Conservation (phyloP, 2,888 invertebrate species). For the Clanis bilineata region DNA sequence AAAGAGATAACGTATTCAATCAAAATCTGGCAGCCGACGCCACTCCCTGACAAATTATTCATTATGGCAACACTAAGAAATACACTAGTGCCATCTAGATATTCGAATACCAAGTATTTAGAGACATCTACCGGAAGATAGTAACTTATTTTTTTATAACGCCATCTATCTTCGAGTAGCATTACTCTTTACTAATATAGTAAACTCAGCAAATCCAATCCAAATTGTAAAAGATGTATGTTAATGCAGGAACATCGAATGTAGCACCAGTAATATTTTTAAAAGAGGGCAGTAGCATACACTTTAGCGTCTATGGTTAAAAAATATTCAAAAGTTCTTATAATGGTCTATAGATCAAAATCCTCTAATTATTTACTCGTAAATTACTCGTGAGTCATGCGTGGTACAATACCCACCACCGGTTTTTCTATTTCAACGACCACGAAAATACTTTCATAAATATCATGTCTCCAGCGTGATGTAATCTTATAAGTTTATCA, state of each 20-base stretch:
- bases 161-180: conserved; percentile 36
- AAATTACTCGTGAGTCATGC: too few species aligned
- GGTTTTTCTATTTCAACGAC: too few species aligned
- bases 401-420: too few species aligned
- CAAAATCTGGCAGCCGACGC: neutral
- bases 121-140: conserved; percentile 3
- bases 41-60: conserved; percentile 7
- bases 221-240: too few species aligned
- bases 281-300: conserved; percentile 5
- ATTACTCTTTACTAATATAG: conserved; percentile 10
- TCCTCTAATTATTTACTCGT: too few species aligned
- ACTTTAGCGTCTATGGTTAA: neutral
- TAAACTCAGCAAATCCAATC: neutral
- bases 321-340: neutral
- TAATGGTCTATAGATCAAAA: too few species aligned
- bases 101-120: neutral
- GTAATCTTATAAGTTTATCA: too few species aligned
- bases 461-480: too few species aligned
- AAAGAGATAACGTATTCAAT: conserved; percentile 4
- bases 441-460: too few species aligned
- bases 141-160: neutral
- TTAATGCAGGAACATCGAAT: too few species aligned
- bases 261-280: too few species aligned
- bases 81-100: neutral
- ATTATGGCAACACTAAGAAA: neutral